These are phyloP conservation scores for Antheraea pernyi DNA, from an alignment of 1,140 invertebrate species.

Conservation along the genomic window DNA sequence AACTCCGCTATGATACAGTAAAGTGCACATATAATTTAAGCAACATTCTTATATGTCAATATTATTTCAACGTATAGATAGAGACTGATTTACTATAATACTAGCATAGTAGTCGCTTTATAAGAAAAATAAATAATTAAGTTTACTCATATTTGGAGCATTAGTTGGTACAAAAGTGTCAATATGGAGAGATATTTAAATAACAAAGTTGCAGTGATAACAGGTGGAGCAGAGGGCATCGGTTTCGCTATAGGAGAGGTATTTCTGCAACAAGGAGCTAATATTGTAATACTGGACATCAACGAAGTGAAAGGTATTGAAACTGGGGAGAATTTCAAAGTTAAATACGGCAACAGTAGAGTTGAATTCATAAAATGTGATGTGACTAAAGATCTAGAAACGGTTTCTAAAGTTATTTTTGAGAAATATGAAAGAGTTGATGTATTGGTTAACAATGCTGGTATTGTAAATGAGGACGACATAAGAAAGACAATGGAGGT, in stretches of 20 bases:
- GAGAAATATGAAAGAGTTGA: conserved; percentile 61
- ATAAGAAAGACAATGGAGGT: no score
- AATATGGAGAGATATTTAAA: conserved; percentile 1
- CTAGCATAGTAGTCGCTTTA: no score
- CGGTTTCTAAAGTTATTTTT: no score
- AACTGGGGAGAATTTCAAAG: conserved; percentile 52
- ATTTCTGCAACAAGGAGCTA: conserved; percentile 18
- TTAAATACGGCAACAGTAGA: conserved; percentile 63
- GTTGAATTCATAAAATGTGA: conserved; percentile 57
- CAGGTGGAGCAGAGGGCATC: conserved; percentile 5
- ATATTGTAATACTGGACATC: conserved; percentile 50
- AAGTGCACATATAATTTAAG: no score
- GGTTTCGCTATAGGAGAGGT: conserved; percentile 13
- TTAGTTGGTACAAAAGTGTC: background rate
- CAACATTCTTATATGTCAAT: no score
- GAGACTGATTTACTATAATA: no score
- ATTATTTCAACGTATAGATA: no score
- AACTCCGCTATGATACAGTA: no score
- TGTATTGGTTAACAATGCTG: background rate
- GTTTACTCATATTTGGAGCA: no score
- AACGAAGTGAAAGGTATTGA: conserved; percentile 39
- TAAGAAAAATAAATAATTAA: no score
- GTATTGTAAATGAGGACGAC: no score
- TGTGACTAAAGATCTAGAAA: no score
- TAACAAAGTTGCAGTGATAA: conserved; percentile 19